Percentiles rank a stretch among this genome's conserved stretches.
phyloP scores from a whole-genome alignment of 2,888 invertebrate species.

The Tanypteryx hageni region DNA sequence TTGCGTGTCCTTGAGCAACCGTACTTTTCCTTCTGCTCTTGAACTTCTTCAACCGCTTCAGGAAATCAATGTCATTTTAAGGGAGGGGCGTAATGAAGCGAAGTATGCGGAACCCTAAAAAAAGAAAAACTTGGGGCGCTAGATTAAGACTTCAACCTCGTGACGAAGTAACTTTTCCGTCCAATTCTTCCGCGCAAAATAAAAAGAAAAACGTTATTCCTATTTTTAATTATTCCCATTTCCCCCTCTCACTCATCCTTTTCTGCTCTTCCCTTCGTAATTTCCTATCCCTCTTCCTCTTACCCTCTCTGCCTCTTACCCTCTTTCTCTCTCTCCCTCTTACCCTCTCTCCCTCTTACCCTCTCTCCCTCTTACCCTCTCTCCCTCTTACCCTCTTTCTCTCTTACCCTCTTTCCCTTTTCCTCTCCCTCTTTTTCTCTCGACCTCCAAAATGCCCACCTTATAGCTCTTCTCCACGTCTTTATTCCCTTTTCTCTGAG shows the following conservation, averaged over 20 bases:
- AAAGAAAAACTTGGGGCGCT: too few relatives aligned
- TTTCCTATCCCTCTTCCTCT: background rate
- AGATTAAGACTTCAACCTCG: too few relatives aligned
- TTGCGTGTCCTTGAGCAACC: too few relatives aligned
- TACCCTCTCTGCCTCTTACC: background rate
- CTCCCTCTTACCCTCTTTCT: background rate
- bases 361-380: slow-evolving; percentile 2
- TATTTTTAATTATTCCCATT: too few relatives aligned
- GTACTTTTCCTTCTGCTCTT: too few relatives aligned
- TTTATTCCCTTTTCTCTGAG: background rate
- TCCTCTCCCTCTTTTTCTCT: background rate
- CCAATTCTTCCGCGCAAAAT: too few relatives aligned
- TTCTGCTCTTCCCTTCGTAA: background rate
- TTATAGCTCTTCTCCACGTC: background rate
- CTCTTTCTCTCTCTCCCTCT: background rate
- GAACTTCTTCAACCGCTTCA: too few relatives aligned
- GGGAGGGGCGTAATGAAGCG: too few relatives aligned
- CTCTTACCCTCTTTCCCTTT: background rate
- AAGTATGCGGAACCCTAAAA: too few relatives aligned
- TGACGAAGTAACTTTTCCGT: too few relatives aligned
- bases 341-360: background rate
- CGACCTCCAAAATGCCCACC: background rate
- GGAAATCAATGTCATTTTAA: too few relatives aligned
- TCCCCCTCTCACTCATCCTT: background rate
- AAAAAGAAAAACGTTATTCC: too few relatives aligned